These are phyloP conservation scores for Elmis aenea DNA, from an alignment of 2,888 invertebrate genomes.

Conservation along the genomic window DNA sequence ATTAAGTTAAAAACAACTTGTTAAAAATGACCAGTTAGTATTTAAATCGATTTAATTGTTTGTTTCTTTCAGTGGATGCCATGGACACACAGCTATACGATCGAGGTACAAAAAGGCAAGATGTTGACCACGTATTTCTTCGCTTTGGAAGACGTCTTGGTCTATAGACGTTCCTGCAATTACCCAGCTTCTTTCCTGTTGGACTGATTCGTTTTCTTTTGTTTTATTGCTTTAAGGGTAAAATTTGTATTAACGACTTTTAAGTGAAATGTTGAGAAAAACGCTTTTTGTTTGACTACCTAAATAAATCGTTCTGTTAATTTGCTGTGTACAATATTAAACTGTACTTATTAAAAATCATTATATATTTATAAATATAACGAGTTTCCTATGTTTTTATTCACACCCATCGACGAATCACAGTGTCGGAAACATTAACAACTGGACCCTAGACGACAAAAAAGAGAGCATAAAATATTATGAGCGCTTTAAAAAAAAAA, in stretches of 20 bases:
- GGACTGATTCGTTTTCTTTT: conserved; percentile 8
- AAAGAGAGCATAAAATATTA: no score
- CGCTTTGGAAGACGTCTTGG: conserved; percentile 73
- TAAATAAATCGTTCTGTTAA: conserved; percentile 7
- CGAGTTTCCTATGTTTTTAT: conserved; percentile 11
- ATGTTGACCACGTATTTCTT: conserved; percentile 86
- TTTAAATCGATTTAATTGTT: no score
- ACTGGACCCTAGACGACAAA: no score
- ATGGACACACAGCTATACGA: conserved; percentile 46
- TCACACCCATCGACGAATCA: no score
- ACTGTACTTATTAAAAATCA: conserved; percentile 16
- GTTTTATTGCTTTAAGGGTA: conserved; percentile 10
- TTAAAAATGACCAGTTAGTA: no score
- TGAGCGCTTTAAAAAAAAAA: no score
- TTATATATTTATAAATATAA: conserved; percentile 19
- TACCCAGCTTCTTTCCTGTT: conserved; percentile 9
- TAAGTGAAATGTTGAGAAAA: conserved; percentile 9
- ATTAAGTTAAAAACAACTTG: no score
- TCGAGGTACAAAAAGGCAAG: conserved; percentile 76
- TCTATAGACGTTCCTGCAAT: conserved; percentile 10
- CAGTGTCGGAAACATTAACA: no score
- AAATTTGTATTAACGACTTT: conserved; percentile 9
- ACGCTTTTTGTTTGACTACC: conserved; percentile 11
- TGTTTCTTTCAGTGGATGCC: conserved; percentile 24
- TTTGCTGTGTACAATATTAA: conserved; percentile 7